Conservation (phyloP, 2,113 vertebrate species). For the Lasiurus borealis region DNA sequence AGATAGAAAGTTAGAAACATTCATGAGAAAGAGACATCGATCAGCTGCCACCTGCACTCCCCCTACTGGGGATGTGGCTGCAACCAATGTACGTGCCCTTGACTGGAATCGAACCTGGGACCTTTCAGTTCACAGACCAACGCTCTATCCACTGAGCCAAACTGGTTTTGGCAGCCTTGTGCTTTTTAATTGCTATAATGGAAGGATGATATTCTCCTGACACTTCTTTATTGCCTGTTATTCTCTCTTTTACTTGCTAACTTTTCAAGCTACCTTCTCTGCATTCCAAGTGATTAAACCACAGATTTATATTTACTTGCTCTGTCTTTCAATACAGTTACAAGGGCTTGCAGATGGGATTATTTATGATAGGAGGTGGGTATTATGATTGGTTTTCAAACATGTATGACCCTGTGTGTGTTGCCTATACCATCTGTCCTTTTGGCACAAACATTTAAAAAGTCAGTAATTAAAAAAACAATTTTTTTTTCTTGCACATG, state of each 20-base stretch:
- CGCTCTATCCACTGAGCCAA: no score
- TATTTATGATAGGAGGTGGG: not conserved
- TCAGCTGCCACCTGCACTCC: no score
- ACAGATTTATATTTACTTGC: not conserved
- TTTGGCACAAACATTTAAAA: slow-evolving; percentile 29
- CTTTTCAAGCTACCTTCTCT: not conserved
- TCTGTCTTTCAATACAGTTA: not conserved
- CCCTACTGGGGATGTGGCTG: no score
- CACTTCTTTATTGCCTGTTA: slow-evolving; percentile 36
- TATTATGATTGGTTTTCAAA: slow-evolving; percentile 56
- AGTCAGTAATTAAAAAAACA: not conserved
- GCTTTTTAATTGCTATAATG: slow-evolving; percentile 22
- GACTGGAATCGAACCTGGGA: no score
- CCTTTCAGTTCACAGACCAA: no score
- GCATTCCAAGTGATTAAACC: not conserved
- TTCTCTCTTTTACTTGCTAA: slow-evolving; percentile 25
- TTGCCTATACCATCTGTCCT: slow-evolving; percentile 54
- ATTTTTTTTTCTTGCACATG: not conserved
- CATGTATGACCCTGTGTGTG: not conserved
- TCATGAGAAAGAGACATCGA: no score
- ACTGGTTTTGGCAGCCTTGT: not conserved
- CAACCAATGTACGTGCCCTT: no score
- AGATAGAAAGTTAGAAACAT: no score
- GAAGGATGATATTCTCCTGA: slow-evolving; percentile 35
- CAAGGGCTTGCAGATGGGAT: slow-evolving; percentile 16